Base-by-base conservation (phyloP, 2,888 invertebrate species). In the Cyrtodaria siliqua region DNA sequence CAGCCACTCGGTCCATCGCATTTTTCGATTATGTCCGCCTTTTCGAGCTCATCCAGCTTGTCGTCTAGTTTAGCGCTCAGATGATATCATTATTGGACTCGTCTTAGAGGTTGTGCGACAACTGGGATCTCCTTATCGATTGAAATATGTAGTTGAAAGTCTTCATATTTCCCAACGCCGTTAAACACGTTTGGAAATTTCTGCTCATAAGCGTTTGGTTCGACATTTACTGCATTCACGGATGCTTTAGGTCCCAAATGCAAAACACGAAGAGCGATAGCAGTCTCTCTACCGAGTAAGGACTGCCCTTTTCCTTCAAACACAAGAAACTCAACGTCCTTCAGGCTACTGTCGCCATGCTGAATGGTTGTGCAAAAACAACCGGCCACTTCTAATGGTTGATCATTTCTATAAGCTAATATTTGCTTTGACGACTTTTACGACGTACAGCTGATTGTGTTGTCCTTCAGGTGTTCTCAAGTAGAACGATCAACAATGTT, bases 11-110 rank as follows among this genome's bases (percentile, higher is more conserved):
- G 67, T n/a, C 53, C 66, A 12, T 61, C 24, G 1, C 66, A 61
- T 33, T 49, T 52, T 47, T 67, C 78, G 24, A 70, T 79, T 23
- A 70, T 70, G 24, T 67, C 64, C 9, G 29, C 6, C 24, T 33
- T 18, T 20, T 61, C 63, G 1, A 71, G 50, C 33, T 70, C 50
- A 14, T 56, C 0, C 2, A 75, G 18, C 20, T 63, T 71, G 52
- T 24, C 3, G 3, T 76, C 66, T 12, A 8, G 14, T 2, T 50
- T 67, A 4, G 42, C 57, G 6, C 29, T 26, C 23, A 38, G 18
- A 12, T 24, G 18, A 44, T n/a, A 56, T n/a, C n/a, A n/a, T n/a
- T n/a, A n/a, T n/a, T 24, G 49, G 16, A 47, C 49, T 29, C 23
- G n/a, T 18, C 50, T n/a, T n/a, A n/a, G n/a, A n/a, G 56, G 66